phyloP scores from a whole-genome alignment of 2,797 vertebrate species.

The Geotrypetes seraphini region DNA sequence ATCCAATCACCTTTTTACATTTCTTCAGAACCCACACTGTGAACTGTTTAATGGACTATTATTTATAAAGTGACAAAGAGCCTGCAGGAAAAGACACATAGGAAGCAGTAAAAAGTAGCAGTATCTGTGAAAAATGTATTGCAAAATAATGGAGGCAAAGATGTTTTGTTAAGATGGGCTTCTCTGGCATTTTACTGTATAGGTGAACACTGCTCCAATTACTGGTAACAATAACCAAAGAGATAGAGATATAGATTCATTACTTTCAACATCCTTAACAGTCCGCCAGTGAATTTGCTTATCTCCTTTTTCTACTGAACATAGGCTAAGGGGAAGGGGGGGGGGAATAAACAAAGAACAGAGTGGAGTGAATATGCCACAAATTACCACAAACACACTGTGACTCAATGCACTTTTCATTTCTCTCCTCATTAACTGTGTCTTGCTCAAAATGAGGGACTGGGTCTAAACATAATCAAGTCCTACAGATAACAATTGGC shows the following conservation, averaged over 20 bases:
- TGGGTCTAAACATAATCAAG: constrained; percentile 59
- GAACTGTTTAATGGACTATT: constrained; percentile 66
- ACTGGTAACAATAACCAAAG: constrained; percentile 62
- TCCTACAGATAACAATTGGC: constrained; percentile 63
- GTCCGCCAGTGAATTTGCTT: constrained; percentile 55
- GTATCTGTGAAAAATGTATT: constrained; percentile 60
- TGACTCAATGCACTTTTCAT: constrained; percentile 58
- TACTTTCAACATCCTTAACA: constrained; percentile 67
- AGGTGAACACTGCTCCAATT: constrained; percentile 70
- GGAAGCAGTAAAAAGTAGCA: constrained; percentile 48
- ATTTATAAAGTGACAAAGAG: constrained; percentile 56
- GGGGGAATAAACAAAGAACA: constrained; percentile 58
- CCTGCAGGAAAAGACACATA: constrained; percentile 10
- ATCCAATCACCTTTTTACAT: constrained; percentile 67
- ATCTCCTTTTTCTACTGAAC: constrained; percentile 52
- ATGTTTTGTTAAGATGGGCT: constrained; percentile 61
- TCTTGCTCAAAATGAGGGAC: constrained; percentile 61
- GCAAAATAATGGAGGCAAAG: constrained; percentile 59
- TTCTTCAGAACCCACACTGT: constrained; percentile 59
- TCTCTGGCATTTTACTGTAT: constrained; percentile 57
- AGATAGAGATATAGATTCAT: constrained; percentile 69
- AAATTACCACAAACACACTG: constrained; percentile 65
- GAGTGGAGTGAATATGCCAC: constrained; percentile 55
- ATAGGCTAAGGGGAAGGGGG: constrained; percentile 26
- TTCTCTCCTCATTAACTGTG: constrained; percentile 70